Base-by-base conservation (phyloP, 2,113 vertebrate species). In the Alligator sinensis region DNA sequence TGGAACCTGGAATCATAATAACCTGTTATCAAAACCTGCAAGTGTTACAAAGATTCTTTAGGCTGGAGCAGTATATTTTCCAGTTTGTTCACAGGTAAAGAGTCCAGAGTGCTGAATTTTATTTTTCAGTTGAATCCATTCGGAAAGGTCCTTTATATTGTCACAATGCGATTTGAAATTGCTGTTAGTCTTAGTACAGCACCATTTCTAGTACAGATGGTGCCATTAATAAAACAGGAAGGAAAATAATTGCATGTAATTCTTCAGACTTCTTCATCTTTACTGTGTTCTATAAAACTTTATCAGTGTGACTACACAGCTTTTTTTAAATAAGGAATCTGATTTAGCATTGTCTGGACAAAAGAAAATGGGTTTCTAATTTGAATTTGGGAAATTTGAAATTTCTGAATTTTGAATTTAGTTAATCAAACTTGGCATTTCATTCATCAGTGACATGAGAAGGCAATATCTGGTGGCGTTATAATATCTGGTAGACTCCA, bases 121-220 rank as follows among this genome's bases (percentile, higher is more conserved):
- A 24, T n/a, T 76, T 34, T 34, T 74, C 16, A 47, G 54, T 5
- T 17, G 38, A 88, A 55, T 91, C 58, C 76, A 25, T 87, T 91
- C 93, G 68, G 70, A 94, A 96, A 96, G 91, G 62, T 84, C 82
- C 82, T 97, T 95, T 88, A 91, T 96, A 95, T 96, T 91, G 95
- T 95, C 91, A 97, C 78, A 97, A 94, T 88, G 95, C 96, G 89
- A 92, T 96, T 91, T 96, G 92, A 62, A 68, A 55, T 81, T 93
- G 97, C 93, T 96, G 95, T 92, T 88, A 92, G 85, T 87, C 96
- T 96, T 97, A 96, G 87, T 87, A 94, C 91, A 97, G 96, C 96
- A 97, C 97, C 97, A 97, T 94, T 96, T 92, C 96, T 89, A 86
- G 90, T 96, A 95, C 96, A 96, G 95, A 95, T 86, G 92, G 92